Evolutionary conservation across 2,113 vertebrate genomes (phyloP).

Genomic region (Thamnaconus septentrionalis): DNA sequence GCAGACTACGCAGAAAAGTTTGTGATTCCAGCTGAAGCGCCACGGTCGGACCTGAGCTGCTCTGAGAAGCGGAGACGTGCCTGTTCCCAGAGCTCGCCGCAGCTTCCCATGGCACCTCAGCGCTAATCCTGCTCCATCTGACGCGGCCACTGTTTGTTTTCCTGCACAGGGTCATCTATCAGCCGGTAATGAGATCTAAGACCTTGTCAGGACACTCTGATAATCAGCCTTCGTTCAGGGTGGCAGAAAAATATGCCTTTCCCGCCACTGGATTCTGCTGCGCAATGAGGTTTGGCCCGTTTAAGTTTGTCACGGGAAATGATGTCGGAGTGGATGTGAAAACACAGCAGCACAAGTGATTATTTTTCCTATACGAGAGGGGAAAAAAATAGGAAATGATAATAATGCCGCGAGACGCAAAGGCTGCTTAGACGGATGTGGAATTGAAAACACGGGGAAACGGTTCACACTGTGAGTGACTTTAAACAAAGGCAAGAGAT

Average conservation of each 20-base stretch:
- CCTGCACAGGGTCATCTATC: conserved; percentile 49
- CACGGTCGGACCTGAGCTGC: not conserved
- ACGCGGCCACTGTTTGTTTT: conserved; percentile 63
- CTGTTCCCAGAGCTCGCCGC: conserved; percentile 48
- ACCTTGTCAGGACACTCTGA: conserved; percentile 48
- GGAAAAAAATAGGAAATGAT: not conserved
- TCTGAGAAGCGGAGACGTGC: conserved; percentile 25
- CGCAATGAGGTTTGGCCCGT: conserved; percentile 10
- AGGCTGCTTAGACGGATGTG: too few species aligned
- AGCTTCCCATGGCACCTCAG: conserved; percentile 57
- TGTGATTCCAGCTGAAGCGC: not conserved
- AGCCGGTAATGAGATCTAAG: conserved; percentile 62
- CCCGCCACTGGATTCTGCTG: conserved; percentile 32
- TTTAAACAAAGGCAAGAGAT: too few species aligned
- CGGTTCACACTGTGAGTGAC: too few species aligned
- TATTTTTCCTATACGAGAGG: not conserved
- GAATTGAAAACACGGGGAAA: too few species aligned
- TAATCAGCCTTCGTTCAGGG: conserved; percentile 26
- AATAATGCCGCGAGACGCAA: not conserved
- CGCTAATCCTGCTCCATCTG: conserved; percentile 62
- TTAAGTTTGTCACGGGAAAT: conserved; percentile 32
- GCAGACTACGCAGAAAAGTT: not conserved
- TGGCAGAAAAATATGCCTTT: conserved; percentile 20
- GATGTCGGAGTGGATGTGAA: not conserved
- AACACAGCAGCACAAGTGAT: too few species aligned